Evolutionary conservation across 2,797 vertebrate genomes (phyloP), one percentile per base, ranked within the genome.

Genomic region (Hypotaenidia okinawae): DNA sequence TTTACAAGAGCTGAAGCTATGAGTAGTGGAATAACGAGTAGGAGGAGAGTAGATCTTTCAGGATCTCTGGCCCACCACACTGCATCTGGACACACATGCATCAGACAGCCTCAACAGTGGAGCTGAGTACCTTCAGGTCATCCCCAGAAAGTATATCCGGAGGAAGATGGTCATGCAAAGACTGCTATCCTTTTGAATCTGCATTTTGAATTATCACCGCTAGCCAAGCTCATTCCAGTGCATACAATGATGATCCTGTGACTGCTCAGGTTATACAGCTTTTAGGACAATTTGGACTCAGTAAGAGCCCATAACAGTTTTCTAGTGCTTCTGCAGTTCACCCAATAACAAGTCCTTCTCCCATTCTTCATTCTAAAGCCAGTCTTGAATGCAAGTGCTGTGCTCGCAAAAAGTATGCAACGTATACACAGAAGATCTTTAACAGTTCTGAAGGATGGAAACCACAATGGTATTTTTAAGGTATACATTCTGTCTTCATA

Each of bases 21-120:
- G 89, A 45, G 28, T 16, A 73, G 55, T 24, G 69, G n/a, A 73
- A 73, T 35, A 69, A 79, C 10, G 8, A 66, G 13, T 5, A 72
- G 22, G 43, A 86, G 16, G 9, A 89, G 13, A 73, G 9, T 14
- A 58, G 11, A 6, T 63, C 7, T 70, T 28, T 73, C 33, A 49
- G 49, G 17, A 82, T 66, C 28, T 55, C 35, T 73, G 24, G 24
- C 52, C 39, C 27, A 24, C 16, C 43, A 21, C 9, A n/a, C 12
- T 43, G 24, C 3, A 2, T 39, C 19, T 39, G 35, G 19, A 69
- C 8, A 52, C 4, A 16, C 0, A 0, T 1, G 1, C 54, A 67
- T 23, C 47, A 45, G 43, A 67, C 27, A 67, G 39, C 24, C 47
- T 13, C 27, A 62, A 12, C 10, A 52, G 23, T 1, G 76, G 2